A percentile compares a stretch with the other conserved stretches of the same genome.
phyloP scores from a whole-genome alignment of 2,113 vertebrate species.

The Petrocephalus microphthalmus region DNA sequence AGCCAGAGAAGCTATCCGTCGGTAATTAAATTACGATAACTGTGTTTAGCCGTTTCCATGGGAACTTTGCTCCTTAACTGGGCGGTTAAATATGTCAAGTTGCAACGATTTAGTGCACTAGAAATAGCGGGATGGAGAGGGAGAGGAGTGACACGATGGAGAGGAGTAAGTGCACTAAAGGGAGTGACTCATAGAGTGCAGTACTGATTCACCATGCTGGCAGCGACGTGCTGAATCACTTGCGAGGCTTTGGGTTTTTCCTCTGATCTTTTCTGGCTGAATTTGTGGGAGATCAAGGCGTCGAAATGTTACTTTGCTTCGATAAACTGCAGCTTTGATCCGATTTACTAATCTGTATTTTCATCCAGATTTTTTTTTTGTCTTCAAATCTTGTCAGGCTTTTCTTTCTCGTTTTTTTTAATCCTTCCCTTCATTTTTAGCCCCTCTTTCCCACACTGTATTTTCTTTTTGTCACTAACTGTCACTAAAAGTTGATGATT shows the following conservation, averaged over 20 bases:
- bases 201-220: slow-evolving; percentile 15
- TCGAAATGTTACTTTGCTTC: not conserved
- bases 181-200: not conserved
- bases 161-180: slow-evolving; percentile 13
- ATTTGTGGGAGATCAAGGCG: not conserved
- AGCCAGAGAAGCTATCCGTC: slow-evolving; percentile 12
- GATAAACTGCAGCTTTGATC: not conserved
- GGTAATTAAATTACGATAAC: slow-evolving; percentile 34
- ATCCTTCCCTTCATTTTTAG: not conserved
- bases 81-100: slow-evolving; percentile 37
- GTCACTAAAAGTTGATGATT: slow-evolving; percentile 7
- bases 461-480: not conserved
- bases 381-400: not conserved
- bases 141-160: slow-evolving; percentile 13
- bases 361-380: not conserved
- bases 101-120: slow-evolving; percentile 20
- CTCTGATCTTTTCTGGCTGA: not conserved
- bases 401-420: not conserved
- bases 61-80: slow-evolving; percentile 37
- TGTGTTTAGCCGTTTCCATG: slow-evolving; percentile 44
- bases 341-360: not conserved
- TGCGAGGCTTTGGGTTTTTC: slow-evolving; percentile 3
- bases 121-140: slow-evolving; percentile 23
- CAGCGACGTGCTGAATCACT: slow-evolving; percentile 19
- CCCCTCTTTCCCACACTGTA: not conserved